These are phyloP conservation scores for Latrodectus elegans DNA, from an alignment of 2,888 invertebrate genomes.

Conservation along the genomic window DNA sequence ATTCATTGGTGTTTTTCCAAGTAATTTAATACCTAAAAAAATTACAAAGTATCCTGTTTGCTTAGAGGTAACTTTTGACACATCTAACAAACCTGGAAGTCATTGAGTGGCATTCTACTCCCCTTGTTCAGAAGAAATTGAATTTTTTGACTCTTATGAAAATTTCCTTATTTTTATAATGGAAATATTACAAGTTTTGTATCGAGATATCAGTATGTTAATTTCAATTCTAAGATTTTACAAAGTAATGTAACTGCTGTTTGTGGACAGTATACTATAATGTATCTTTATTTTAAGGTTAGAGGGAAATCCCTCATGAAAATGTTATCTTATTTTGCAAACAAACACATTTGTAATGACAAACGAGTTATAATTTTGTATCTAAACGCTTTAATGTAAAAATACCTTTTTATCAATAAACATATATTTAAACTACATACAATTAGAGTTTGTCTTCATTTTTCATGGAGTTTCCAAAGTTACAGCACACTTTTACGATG, in stretches of 20 bases:
- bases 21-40: too few relatives aligned
- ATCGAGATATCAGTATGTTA: background rate
- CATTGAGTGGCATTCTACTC: too few relatives aligned
- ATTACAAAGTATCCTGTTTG: too few relatives aligned
- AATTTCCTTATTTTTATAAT: constrained; percentile 11
- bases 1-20: too few relatives aligned
- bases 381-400: constrained; percentile 4
- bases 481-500: too few relatives aligned
- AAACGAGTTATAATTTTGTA: constrained; percentile 13
- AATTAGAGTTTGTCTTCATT: constrained; percentile 6
- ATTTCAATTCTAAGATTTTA: constrained; percentile 1
- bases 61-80: too few relatives aligned
- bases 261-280: constrained; percentile 18
- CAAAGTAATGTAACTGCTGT: constrained; percentile 5
- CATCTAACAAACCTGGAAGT: too few relatives aligned
- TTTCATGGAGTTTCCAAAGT: background rate
- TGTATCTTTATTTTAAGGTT: constrained; percentile 1
- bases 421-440: too few relatives aligned
- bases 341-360: background rate
- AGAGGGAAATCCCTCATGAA: background rate
- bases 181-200: constrained; percentile 3
- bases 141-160: constrained; percentile 57
- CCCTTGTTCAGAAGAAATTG: background rate
- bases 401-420: constrained; percentile 29
- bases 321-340: background rate